Evolutionary conservation across 2,888 invertebrate species (phyloP).

Genomic region (Dasysyrphus tricinctus): DNA sequence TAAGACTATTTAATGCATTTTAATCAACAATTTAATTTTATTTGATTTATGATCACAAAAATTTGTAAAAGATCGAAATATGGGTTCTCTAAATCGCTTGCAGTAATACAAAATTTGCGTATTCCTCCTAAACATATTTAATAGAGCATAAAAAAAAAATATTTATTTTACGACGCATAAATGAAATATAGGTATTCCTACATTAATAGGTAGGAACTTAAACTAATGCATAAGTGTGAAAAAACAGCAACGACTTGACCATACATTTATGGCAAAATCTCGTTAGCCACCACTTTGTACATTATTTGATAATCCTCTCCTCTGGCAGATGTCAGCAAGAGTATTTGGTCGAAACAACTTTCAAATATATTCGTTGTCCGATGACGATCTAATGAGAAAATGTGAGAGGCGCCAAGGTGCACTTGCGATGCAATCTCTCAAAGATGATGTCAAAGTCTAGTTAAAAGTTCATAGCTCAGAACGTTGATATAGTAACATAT

Average conservation of each 20-base stretch:
- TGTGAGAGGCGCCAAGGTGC: not conserved
- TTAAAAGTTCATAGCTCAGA: not conserved
- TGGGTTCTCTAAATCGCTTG: too few relatives aligned
- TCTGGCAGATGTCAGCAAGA: not conserved
- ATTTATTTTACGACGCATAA: too few relatives aligned
- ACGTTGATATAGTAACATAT: not conserved
- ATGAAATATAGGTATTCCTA: too few relatives aligned
- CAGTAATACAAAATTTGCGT: too few relatives aligned
- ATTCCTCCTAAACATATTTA: too few relatives aligned
- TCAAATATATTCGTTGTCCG: not conserved
- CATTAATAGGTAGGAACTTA: not conserved
- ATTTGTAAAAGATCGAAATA: too few relatives aligned
- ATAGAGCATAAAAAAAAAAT: too few relatives aligned
- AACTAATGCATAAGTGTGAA: not conserved
- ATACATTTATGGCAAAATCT: not conserved
- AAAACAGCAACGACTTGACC: not conserved
- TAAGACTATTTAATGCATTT: too few relatives aligned
- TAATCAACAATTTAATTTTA: too few relatives aligned
- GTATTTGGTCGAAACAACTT: not conserved
- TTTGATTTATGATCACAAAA: too few relatives aligned
- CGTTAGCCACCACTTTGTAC: not conserved
- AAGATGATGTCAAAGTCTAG: not conserved
- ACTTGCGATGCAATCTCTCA: not conserved
- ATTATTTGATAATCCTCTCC: not conserved
- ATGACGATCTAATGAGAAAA: not conserved